These are phyloP conservation scores for Butastur rufipennis DNA, from an alignment of 2,113 vertebrate genomes.

Conservation along the genomic window DNA sequence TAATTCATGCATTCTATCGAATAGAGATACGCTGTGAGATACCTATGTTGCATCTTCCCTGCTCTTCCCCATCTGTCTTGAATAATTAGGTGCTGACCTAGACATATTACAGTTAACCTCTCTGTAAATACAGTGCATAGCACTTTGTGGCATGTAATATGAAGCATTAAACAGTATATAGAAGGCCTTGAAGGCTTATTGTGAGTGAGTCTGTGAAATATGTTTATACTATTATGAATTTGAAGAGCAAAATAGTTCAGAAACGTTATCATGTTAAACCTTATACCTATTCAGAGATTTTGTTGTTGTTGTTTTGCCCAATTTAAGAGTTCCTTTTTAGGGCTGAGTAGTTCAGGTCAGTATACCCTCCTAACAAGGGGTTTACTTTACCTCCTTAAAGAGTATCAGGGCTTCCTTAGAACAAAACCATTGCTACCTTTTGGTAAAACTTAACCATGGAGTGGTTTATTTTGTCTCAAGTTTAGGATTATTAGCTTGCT, in stretches of 20 bases:
- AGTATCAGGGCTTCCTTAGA: not conserved
- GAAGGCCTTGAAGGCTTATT: not conserved
- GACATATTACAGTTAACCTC: not conserved
- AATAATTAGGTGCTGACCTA: not conserved
- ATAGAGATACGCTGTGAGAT: not conserved
- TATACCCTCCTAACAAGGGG: not conserved
- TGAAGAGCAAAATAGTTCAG: not conserved
- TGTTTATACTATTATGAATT: not conserved
- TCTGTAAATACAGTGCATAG: not conserved
- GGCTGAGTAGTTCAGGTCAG: not conserved
- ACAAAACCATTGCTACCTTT: not conserved
- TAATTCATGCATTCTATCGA: accelerated
- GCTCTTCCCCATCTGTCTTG: not conserved
- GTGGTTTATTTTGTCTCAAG: not conserved
- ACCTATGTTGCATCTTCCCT: not conserved
- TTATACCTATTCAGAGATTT: not conserved
- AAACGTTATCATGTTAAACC: not conserved
- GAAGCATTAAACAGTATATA: not conserved
- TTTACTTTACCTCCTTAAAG: not conserved
- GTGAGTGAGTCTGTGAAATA: not conserved
- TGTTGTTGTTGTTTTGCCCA: not conserved
- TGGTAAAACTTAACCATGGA: not conserved
- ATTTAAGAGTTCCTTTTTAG: not conserved
- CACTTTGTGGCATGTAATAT: not conserved
- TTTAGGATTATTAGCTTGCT: not conserved